Evolutionary conservation across 2,888 invertebrate genomes (phyloP).

Genomic region (Mesopsocus fuscifrons): DNA sequence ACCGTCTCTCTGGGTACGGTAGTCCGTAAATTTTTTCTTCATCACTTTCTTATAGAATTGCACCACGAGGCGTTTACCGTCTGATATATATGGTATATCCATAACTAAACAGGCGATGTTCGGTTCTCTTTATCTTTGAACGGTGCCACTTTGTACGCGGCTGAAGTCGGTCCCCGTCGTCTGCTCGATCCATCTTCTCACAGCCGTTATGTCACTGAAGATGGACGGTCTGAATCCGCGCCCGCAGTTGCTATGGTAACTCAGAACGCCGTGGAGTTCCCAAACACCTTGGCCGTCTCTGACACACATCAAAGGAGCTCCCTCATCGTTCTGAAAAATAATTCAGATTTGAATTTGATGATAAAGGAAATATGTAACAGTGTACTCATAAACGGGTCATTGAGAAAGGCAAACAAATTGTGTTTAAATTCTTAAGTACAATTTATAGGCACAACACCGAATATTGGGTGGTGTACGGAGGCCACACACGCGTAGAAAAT

Average conservation of each 20-base stretch:
- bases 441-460: too few relatives aligned
- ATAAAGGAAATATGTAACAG: slow-evolving; percentile 1
- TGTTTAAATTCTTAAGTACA: too few relatives aligned
- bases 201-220: slow-evolving; percentile 27
- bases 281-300: slow-evolving; percentile 30
- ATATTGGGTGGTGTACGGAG: too few relatives aligned
- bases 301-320: slow-evolving; percentile 43
- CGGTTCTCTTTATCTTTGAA: too few relatives aligned
- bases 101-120: too few relatives aligned
- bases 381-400: neutral
- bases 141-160: slow-evolving; percentile 12
- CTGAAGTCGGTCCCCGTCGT: slow-evolving; percentile 23
- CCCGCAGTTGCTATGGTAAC: slow-evolving; percentile 38
- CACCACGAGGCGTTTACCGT: too few relatives aligned
- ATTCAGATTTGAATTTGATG: neutral
- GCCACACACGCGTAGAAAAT: too few relatives aligned
- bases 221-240: slow-evolving; percentile 34
- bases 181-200: slow-evolving; percentile 26
- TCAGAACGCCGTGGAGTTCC: slow-evolving; percentile 39
- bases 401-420: too few relatives aligned
- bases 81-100: too few relatives aligned
- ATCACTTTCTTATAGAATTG: too few relatives aligned
- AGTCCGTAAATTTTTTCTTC: too few relatives aligned
- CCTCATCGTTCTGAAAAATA: slow-evolving; percentile 38
- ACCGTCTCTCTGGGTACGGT: too few relatives aligned